Evolutionary conservation across 2,113 vertebrate species (phyloP), one percentile per base, ranked within the genome.

Genomic region (Halcyon malimbica): DNA sequence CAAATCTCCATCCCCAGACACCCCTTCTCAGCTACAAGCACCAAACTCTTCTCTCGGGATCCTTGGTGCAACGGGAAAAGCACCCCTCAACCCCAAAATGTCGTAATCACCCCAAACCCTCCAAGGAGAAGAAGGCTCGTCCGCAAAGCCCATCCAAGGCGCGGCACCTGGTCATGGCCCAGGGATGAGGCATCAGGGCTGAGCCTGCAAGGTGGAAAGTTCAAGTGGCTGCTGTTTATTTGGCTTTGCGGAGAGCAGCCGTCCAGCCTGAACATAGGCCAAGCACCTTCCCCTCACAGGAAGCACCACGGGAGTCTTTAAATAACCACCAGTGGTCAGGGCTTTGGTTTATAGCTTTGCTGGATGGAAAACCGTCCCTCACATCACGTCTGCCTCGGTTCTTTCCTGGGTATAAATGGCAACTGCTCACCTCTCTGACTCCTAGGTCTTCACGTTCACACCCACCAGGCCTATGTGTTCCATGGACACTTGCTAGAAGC

Each of bases 141-240:
- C 46, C 5, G 1, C 35, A 70, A 57, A 77, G 50, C 50, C 51
- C 2, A 5, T 42, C 29, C 0, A 1, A 84, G 69, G 77, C 9
- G 0, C 0, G 0, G 57, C 12, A 20, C 33, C 17, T 0, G 0
- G 31, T 35, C 4, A 1, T 2, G 26, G 81, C 37, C 20, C 0
- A 0, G n/a, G 42, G 48, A 90, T 1, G 12, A 89, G 39, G 75
- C 78, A 85, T 73, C 44, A 4, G 25, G 25, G 73, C 60, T 0
- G 25, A 94, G 77, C 48, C 76, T 1, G 2, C 48, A 89, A 86
- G 92, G 96, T 96, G 95, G 88, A 93, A 97, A 96, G 96, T 92
- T 97, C 88, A 96, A 94, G 88, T 93, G 93, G 76, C 23, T 87
- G 87, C 53, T 95, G 83, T 97, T 96, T 97, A 94, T 96, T 96